Evolutionary conservation across 2,113 vertebrate species (phyloP).

Genomic region (Brevimyrus niger): DNA sequence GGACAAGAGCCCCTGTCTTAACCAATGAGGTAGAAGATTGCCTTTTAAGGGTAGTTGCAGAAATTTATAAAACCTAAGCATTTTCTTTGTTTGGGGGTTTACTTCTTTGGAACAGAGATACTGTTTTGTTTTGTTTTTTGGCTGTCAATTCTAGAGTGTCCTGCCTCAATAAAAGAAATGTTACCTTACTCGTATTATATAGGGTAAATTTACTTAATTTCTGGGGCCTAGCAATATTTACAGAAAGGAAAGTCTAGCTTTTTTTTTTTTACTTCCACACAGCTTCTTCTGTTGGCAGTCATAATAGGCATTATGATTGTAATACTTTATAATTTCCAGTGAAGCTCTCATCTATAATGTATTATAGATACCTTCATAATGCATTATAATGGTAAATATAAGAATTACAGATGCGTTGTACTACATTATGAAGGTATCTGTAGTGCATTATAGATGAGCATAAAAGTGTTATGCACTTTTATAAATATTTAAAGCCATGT

Average conservation of each 20-base stretch:
- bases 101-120: neutral
- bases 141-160: neutral
- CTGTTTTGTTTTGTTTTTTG: neutral
- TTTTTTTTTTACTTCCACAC: too few species aligned
- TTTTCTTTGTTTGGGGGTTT: neutral
- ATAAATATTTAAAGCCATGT: too few species aligned
- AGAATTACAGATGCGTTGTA: too few species aligned
- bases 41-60: neutral
- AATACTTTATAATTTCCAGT: too few species aligned
- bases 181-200: neutral
- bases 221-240: neutral
- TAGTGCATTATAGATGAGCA: too few species aligned
- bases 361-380: too few species aligned
- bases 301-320: too few species aligned
- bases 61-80: neutral
- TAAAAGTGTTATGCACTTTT: too few species aligned
- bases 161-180: neutral
- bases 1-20: neutral
- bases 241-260: neutral
- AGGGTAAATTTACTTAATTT: neutral
- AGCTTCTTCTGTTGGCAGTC: too few species aligned
- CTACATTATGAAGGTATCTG: too few species aligned
- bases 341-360: too few species aligned
- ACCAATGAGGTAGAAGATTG: neutral
- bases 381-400: too few species aligned